A percentile compares a stretch with the other conserved stretches of the same genome.
Conservation (phyloP, 30 jellyfish, hydroid and myxozoan species). For the Aurelia sp. region DNA sequence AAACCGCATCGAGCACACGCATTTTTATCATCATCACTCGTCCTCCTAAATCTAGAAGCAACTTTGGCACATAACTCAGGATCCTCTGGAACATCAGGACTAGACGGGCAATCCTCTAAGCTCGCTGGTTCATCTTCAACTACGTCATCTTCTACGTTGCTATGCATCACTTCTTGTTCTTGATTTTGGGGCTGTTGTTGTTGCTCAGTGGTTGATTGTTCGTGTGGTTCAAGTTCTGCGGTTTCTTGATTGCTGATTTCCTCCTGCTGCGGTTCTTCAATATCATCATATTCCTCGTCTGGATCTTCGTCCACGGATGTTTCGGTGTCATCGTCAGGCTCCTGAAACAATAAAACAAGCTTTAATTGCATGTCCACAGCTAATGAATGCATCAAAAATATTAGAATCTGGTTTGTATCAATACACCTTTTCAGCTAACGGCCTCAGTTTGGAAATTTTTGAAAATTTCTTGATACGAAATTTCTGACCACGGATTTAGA, state of each 20-base stretch:
- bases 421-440: too few species aligned
- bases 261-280: background rate
- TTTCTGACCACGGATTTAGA: too few species aligned
- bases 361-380: too few species aligned
- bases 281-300: background rate
- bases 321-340: background rate
- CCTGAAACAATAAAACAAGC: background rate
- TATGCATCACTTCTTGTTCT: background rate
- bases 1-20: conserved; percentile 94
- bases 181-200: background rate
- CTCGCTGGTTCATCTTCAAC: conserved; percentile 24
- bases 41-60: conserved; percentile 65
- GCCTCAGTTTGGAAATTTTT: too few species aligned
- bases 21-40: conserved; percentile 57
- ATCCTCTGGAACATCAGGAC: conserved; percentile 85
- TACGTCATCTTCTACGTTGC: background rate
- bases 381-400: too few species aligned
- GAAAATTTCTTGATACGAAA: too few species aligned
- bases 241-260: conserved; percentile 50
- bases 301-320: background rate
- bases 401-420: too few species aligned
- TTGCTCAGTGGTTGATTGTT: conserved; percentile 28
- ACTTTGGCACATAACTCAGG: conserved; percentile 67
- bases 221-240: conserved; percentile 38
- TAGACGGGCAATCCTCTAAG: conserved; percentile 47